Conservation (phyloP, 2,888 invertebrate genomes). For the Zeuzera pyrina region DNA sequence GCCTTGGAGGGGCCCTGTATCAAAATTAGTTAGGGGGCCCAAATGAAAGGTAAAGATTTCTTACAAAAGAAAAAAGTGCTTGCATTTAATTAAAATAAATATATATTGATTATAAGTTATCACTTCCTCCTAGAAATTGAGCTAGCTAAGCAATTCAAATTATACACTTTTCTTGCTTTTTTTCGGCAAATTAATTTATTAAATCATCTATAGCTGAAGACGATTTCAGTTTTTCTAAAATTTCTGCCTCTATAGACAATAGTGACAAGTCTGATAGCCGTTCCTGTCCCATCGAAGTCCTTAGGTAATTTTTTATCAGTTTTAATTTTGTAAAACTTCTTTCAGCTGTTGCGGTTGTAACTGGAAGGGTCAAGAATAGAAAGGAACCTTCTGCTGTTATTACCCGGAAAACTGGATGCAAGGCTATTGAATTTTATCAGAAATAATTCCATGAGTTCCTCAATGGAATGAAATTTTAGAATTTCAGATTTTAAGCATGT, state of each 20-base stretch:
- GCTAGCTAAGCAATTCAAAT: neutral
- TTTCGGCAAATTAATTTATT: conserved; percentile 11
- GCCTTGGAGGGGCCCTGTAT: no score
- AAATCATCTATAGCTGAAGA: conserved; percentile 8
- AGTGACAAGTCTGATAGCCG: conserved; percentile 10
- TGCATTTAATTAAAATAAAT: no score
- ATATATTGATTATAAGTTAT: no score
- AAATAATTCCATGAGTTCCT: neutral
- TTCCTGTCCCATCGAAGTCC: conserved; percentile 8
- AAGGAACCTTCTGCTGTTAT: conserved; percentile 13
- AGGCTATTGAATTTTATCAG: conserved; percentile 2
- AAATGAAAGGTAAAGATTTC: no score
- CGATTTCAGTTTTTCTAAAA: conserved; percentile 5
- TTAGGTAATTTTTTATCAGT: conserved; percentile 1
- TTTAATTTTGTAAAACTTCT: conserved; percentile 2
- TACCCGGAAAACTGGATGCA: conserved; percentile 7
- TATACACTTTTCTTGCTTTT: neutral
- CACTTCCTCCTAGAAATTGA: no score
- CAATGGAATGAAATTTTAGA: neutral
- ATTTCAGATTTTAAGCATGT: neutral
- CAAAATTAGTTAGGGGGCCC: no score
- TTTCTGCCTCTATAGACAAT: conserved; percentile 12
- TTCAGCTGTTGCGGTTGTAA: conserved; percentile 8
- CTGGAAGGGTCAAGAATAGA: conserved; percentile 16
- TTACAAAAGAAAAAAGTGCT: no score